Evolutionary conservation across 2,113 vertebrate genomes (phyloP), one percentile per base, ranked within the genome.

Genomic region (Zapus hudsonius): DNA sequence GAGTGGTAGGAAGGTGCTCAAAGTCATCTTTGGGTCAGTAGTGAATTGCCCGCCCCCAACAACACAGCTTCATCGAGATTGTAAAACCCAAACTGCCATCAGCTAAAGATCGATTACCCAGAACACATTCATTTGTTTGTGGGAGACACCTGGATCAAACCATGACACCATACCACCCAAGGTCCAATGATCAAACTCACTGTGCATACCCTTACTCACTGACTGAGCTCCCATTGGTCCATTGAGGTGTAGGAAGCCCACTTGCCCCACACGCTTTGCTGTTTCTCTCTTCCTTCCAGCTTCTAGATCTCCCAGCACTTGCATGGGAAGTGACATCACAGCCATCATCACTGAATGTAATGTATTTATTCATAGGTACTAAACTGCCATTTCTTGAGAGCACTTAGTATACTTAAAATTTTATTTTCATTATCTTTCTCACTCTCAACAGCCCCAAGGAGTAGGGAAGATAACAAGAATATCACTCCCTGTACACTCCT

Each of bases 381-480:
- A 44, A 79, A 9, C n/a, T 81, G 75, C 20, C 47, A 66, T 73
- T 87, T 87, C 81, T 73, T 86, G 63, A 94, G n/a, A 69, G 36
- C 33, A 33, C 36, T 63, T 79, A 33, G 40, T 10, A 17, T 38
- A 2, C 84, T 9, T 80, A 11, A 47, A 80, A 61, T 93, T 91
- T 88, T 72, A 44, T n/a, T 13, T 83, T 91, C 20, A 44, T 76
- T 87, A 47, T 72, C 16, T 87, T 75, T 93, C 5, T 22, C 17
- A 81, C 47, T 81, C 20, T n/a, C 72, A 90, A 67, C 6, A 79
- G 52, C 33, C 38, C 8, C 17, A 29, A 64, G 61, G 70, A 15
- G 5, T 36, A 63, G 78, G 27, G 57, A 89, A 33, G 75, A 83
- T 59, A 40, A 29, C 10, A 67, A 83, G 13, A 91, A 78, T 70